phyloP scores from a whole-genome alignment of 2,113 vertebrate genomes.

The Otis tarda region DNA sequence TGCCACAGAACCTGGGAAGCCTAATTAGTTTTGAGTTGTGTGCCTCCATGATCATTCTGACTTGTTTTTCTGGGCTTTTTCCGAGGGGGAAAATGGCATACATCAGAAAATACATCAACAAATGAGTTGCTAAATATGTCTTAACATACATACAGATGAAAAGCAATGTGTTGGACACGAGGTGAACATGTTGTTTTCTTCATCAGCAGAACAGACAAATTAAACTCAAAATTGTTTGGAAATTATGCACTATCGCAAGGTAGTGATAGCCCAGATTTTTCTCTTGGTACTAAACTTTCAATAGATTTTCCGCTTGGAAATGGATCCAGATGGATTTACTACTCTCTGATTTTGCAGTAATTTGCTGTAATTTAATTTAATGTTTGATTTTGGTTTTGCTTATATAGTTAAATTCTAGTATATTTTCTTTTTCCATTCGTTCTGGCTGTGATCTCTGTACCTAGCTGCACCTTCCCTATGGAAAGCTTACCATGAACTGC shows the following conservation, averaged over 20 bases:
- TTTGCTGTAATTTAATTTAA: not conserved
- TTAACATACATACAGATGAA: not conserved
- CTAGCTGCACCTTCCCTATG: not conserved
- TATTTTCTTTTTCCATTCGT: not conserved
- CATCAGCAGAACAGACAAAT: not conserved
- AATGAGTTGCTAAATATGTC: not conserved
- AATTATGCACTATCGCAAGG: not conserved
- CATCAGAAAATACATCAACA: not conserved
- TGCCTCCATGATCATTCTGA: fast-evolving
- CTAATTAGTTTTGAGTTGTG: not conserved
- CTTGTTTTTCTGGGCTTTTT: not conserved
- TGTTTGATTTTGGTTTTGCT: not conserved
- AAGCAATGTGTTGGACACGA: not conserved
- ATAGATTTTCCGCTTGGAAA: not conserved
- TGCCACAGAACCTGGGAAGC: not conserved
- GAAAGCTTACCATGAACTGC: not conserved
- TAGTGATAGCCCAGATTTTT: not conserved
- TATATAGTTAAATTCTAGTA: not conserved
- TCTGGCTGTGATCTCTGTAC: not conserved
- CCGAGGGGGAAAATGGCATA: not conserved
- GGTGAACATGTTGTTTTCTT: not conserved
- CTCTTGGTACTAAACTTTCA: not conserved
- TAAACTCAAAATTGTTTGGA: not conserved
- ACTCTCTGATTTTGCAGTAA: not conserved
- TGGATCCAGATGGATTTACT: not conserved